Percentiles rank a stretch among this genome's conserved stretches.
Conservation (phyloP, 2,797 vertebrate species). For the Pagetopsis macropterus region DNA sequence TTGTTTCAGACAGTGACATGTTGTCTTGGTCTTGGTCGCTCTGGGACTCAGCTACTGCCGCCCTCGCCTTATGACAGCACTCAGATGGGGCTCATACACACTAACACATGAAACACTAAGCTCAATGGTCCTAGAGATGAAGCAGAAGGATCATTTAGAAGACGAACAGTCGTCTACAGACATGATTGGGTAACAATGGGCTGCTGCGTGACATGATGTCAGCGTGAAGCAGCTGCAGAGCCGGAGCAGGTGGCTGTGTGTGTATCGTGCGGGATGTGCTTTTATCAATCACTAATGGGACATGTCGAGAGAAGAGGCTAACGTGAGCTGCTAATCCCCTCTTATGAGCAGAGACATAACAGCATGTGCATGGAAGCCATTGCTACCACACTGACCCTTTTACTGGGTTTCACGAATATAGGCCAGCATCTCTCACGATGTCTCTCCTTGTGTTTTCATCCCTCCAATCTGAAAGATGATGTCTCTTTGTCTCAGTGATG, state of each 20-base stretch:
- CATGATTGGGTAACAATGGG: no score
- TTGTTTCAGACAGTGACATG: no score
- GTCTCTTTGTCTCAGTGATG: neutral
- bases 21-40: no score
- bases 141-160: no score
- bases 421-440: conserved; percentile 16
- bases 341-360: conserved; percentile 23
- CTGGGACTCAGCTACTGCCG: no score
- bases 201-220: conserved; percentile 4
- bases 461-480: neutral
- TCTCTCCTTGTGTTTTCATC: neutral
- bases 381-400: neutral
- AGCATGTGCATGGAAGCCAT: conserved; percentile 13
- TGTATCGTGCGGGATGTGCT: conserved; percentile 24
- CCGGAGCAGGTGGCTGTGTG: no score
- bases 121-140: no score
- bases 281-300: conserved; percentile 40
- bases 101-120: neutral
- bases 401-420: neutral
- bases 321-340: conserved; percentile 33
- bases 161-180: no score
- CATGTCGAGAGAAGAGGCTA: conserved; percentile 13
- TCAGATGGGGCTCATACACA: no score
- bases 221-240: neutral
- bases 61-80: no score